Evolutionary conservation across 2,888 invertebrate genomes (phyloP), one percentile per base, ranked within the genome.

Genomic region (Nowickia ferox): DNA sequence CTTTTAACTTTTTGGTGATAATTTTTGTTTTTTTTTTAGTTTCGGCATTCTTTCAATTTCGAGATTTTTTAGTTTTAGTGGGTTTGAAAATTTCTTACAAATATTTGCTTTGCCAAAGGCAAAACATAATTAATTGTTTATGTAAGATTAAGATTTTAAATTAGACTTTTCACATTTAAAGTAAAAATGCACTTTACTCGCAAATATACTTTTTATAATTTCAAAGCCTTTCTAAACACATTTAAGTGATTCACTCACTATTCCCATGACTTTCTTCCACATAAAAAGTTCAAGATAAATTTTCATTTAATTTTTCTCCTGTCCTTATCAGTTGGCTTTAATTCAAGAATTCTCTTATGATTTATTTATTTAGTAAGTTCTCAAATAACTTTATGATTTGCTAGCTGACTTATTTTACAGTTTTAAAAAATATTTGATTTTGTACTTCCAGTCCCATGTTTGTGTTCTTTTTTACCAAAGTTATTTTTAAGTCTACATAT

Each of bases 311-410:
- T 48, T 5, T 9, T 66, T 66, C 69, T 63, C 9, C 40, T 44
- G n/a, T 40, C 2, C 22, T 48, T 68, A 61, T 53, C 81, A 71
- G 22, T 77, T 77, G 71, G 63, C 71, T 11, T 30, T 66, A 77
- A 82, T 71, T 76, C 57, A 63, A 53, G 42, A 42, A 38, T 51
- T 77, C 61, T 42, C 57, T 68, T 77, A 48, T 71, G 42, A 77
- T 77, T 65, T 44, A 68, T 84, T 63, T 72, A 44, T 55, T 76
- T 51, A 51, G 30, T 15, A 59, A 71, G 9, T 66, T 71, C 65
- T 76, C 42, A 69, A 71, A 59, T 66, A 72, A 76, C 66, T 77
- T 77, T 81, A n/a, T 61, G 68, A 81, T 81, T 74, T 82, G 77
- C 57, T 85, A n/a, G 75, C 82, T 82, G 66, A 57, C n/a, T 10